Evolutionary conservation across 2,888 invertebrate genomes (phyloP).

Genomic region (Aphodius granarius): DNA sequence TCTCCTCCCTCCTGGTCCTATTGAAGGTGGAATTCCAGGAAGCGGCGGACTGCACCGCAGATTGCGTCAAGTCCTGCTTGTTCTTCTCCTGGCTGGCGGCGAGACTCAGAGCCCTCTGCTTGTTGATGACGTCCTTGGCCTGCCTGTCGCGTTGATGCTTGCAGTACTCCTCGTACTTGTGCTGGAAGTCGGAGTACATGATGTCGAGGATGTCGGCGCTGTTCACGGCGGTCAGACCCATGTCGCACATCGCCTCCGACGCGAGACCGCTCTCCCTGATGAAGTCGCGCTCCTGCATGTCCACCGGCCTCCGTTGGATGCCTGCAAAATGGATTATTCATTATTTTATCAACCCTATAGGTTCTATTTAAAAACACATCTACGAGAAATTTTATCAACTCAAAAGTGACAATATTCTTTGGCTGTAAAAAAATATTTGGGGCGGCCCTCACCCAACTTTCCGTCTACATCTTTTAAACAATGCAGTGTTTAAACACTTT

Average conservation of each 20-base stretch:
- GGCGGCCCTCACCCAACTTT: too few relatives aligned
- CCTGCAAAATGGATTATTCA: constrained; percentile 27
- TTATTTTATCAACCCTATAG: too few relatives aligned
- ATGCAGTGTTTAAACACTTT: too few relatives aligned
- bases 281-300: constrained; percentile 89
- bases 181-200: constrained; percentile 93
- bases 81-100: constrained; percentile 58
- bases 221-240: constrained; percentile 89
- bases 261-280: constrained; percentile 78
- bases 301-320: constrained; percentile 71
- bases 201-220: constrained; percentile 94
- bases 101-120: constrained; percentile 65
- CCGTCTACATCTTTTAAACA: too few relatives aligned
- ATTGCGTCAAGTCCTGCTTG: constrained; percentile 72
- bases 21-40: constrained; percentile 90
- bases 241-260: constrained; percentile 88
- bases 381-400: too few relatives aligned
- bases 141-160: constrained; percentile 71
- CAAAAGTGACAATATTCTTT: too few relatives aligned
- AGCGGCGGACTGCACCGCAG: constrained; percentile 82
- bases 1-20: constrained; percentile 72
- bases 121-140: constrained; percentile 67
- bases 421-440: too few relatives aligned
- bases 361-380: too few relatives aligned
- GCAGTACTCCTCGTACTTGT: constrained; percentile 90